These are phyloP conservation scores for Rhopalosiphum nymphaeae DNA, from an alignment of 2,888 invertebrate species.

Conservation along the genomic window DNA sequence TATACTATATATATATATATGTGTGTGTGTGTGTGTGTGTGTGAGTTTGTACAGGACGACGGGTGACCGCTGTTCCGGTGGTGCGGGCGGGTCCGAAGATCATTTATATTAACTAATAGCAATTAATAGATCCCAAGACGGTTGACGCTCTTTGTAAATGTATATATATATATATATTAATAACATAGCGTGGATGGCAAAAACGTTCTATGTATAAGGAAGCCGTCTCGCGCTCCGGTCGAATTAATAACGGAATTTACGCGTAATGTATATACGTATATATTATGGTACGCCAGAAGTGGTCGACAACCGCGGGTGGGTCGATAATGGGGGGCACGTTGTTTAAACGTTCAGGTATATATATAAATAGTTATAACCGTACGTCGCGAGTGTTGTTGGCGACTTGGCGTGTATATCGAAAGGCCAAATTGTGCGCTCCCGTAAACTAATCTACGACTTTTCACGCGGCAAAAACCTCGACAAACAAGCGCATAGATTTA, in stretches of 20 bases:
- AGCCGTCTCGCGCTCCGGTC: slow-evolving; percentile 21
- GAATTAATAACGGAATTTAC: slow-evolving; percentile 52
- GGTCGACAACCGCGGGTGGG: neutral
- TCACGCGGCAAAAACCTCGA: slow-evolving; percentile 26
- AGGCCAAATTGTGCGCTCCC: slow-evolving; percentile 13
- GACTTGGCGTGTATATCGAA: slow-evolving; percentile 3
- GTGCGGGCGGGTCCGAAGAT: slow-evolving; percentile 40
- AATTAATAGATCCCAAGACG: slow-evolving; percentile 63
- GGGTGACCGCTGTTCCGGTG: slow-evolving; percentile 11
- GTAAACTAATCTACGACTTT: slow-evolving; percentile 58
- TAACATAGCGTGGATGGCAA: slow-evolving; percentile 19
- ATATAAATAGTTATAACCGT: neutral
- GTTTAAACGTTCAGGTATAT: neutral
- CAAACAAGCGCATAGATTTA: neutral
- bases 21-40: no score
- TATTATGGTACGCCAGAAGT: neutral
- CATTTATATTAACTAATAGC: slow-evolving; percentile 65
- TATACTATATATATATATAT: neutral
- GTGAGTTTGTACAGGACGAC: neutral
- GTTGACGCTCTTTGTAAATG: slow-evolving; percentile 37
- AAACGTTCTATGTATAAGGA: slow-evolving; percentile 45
- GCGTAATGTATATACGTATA: no score
- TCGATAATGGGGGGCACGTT: neutral
- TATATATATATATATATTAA: neutral
- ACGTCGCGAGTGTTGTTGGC: neutral